These are phyloP conservation scores for Anguilla anguilla DNA, from an alignment of 2,797 vertebrate species.

Conservation along the genomic window DNA sequence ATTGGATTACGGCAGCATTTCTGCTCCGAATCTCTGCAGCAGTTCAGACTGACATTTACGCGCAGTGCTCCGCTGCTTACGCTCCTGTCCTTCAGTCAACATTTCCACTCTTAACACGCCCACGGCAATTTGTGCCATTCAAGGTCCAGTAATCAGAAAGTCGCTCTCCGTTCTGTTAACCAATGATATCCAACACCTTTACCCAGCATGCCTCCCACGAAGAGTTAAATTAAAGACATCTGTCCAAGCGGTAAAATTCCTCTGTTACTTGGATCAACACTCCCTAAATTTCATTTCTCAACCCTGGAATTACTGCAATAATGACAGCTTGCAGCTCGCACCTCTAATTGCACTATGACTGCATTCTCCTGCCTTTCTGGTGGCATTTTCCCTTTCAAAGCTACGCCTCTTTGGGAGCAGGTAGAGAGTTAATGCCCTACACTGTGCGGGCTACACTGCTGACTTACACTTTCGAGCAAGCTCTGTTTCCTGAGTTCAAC, in stretches of 20 bases:
- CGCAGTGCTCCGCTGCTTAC: slow-evolving; percentile 24
- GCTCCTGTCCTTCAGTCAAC: slow-evolving; percentile 25
- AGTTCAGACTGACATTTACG: slow-evolving; percentile 18
- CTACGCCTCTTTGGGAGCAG: not conserved
- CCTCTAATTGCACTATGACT: not conserved
- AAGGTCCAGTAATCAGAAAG: slow-evolving; percentile 42
- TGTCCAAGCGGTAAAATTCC: slow-evolving; percentile 34
- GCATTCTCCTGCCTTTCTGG: not conserved
- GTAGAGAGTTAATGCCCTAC: not conserved
- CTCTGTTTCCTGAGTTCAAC: not conserved
- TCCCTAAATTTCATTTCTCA: not conserved
- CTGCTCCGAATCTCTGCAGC: not conserved
- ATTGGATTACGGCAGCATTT: not conserved
- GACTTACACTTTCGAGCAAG: not conserved
- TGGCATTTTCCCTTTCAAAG: not conserved
- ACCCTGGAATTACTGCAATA: slow-evolving; percentile 2
- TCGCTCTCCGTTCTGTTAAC: slow-evolving; percentile 39
- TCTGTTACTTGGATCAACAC: not conserved
- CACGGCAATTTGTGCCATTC: slow-evolving; percentile 30
- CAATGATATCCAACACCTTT: slow-evolving; percentile 29
- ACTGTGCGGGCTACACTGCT: not conserved
- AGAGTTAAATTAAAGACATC: slow-evolving; percentile 41
- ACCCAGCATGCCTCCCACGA: slow-evolving; percentile 24
- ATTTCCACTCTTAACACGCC: slow-evolving; percentile 31
- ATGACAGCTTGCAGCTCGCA: not conserved